phyloP scores from a whole-genome alignment of 2,888 invertebrate genomes.

The Pilophorus perplexus region DNA sequence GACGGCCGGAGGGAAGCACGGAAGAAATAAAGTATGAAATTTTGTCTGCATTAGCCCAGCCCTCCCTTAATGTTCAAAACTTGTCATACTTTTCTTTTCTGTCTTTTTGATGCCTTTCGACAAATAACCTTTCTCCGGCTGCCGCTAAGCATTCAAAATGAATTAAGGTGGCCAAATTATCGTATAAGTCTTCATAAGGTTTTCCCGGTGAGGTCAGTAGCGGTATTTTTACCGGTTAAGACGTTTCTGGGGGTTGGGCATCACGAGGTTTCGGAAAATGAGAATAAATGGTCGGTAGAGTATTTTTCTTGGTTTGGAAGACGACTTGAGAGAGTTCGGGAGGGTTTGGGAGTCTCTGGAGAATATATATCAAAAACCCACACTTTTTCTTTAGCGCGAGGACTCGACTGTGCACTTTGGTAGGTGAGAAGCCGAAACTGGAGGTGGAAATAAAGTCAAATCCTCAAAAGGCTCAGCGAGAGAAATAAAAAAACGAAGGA shows the following conservation, averaged over 20 bases:
- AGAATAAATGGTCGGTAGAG: constrained; percentile 30
- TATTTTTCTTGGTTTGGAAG: constrained; percentile 33
- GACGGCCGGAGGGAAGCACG: constrained; percentile 4
- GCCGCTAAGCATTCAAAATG: neutral
- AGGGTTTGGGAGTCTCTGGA: neutral
- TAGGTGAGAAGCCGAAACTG: too few species aligned
- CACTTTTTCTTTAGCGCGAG: neutral
- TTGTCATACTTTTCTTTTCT: constrained; percentile 15
- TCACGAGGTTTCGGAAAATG: constrained; percentile 15
- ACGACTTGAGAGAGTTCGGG: constrained; percentile 21
- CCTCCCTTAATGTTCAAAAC: constrained; percentile 17
- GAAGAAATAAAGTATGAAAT: constrained; percentile 32
- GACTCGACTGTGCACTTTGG: constrained; percentile 14
- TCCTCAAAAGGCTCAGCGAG: too few species aligned
- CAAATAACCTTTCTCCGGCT: constrained; percentile 4
- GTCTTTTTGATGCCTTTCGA: neutral
- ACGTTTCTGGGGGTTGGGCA: neutral
- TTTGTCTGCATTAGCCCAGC: constrained; percentile 32
- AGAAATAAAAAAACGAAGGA: too few species aligned
- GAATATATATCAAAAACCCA: constrained; percentile 29
- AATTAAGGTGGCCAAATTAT: constrained; percentile 27
- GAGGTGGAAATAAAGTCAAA: too few species aligned
- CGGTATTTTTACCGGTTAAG: constrained; percentile 30
- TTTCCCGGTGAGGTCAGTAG: constrained; percentile 13
- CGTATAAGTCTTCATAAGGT: constrained; percentile 25